These are phyloP conservation scores for Athalia cordata DNA, from an alignment of 2,888 invertebrate species.

Conservation along the genomic window DNA sequence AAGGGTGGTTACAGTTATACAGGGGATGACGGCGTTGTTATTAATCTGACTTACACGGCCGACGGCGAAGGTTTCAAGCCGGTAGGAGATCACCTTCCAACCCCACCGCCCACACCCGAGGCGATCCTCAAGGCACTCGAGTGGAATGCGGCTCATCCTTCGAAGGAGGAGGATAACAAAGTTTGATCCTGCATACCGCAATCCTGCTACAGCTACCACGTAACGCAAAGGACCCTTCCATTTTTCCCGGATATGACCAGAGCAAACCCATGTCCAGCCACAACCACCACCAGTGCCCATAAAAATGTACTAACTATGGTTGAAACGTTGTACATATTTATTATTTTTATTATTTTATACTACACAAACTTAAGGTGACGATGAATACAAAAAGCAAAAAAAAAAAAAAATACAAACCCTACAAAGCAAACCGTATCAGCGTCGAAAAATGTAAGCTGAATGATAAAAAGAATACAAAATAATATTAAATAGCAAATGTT, in stretches of 20 bases:
- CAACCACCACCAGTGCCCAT: conserved; percentile 34
- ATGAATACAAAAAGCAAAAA: conserved; percentile 14
- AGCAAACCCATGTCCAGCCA: conserved; percentile 36
- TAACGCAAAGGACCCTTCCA: background rate
- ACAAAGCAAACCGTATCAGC: too few species aligned
- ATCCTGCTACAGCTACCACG: background rate
- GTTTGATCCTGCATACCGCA: conserved; percentile 39
- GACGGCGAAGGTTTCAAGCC: conserved; percentile 72
- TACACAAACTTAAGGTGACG: background rate
- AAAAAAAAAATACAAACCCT: background rate
- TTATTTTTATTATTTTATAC: conserved; percentile 50
- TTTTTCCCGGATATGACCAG: conserved; percentile 22
- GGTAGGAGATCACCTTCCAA: conserved; percentile 71
- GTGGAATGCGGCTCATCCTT: conserved; percentile 65
- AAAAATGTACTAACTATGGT: conserved; percentile 55
- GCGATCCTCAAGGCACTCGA: conserved; percentile 69
- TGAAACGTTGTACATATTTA: conserved; percentile 66
- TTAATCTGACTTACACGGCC: conserved; percentile 70
- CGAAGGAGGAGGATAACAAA: conserved; percentile 53
- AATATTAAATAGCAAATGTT: too few species aligned
- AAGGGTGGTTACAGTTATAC: conserved; percentile 71
- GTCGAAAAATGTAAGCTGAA: too few species aligned
- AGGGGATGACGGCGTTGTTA: conserved; percentile 69
- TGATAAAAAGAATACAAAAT: too few species aligned
- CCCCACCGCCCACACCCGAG: conserved; percentile 70